Conservation (phyloP, 2,113 vertebrate species). For the Deroptyus accipitrinus region DNA sequence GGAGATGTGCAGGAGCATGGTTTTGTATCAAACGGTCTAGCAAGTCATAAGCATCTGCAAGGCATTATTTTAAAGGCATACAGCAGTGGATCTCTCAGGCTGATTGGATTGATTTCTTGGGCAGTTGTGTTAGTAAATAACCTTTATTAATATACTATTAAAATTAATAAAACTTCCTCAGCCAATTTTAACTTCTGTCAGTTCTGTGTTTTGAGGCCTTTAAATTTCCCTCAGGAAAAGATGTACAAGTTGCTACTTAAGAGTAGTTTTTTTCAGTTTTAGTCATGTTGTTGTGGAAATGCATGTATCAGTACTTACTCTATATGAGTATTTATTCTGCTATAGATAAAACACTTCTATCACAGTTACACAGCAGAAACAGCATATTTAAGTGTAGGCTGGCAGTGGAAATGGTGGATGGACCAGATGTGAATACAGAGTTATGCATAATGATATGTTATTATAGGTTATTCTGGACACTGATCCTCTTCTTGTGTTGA, state of each 20-base stretch:
- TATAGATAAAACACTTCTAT: background rate
- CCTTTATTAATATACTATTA: background rate
- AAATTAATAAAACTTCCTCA: background rate
- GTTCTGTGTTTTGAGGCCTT: background rate
- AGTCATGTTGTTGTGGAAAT: background rate
- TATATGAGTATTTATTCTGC: background rate
- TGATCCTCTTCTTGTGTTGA: background rate
- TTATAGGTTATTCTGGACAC: background rate
- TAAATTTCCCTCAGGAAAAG: background rate
- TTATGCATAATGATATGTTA: background rate
- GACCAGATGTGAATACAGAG: background rate
- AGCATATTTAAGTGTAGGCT: background rate
- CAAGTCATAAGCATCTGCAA: background rate
- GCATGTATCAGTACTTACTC: background rate
- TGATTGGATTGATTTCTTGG: background rate
- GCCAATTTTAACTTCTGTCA: background rate
- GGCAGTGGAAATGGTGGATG: background rate
- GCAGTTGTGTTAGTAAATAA: background rate
- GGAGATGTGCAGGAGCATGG: background rate
- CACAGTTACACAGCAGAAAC: background rate
- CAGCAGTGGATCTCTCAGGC: background rate
- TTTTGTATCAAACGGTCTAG: background rate
- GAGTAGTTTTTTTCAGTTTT: background rate
- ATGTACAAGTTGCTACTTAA: background rate
- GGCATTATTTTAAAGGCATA: background rate